Evolutionary conservation across 2,113 vertebrate genomes (phyloP).

Genomic region (Pachycephala philippinensis): DNA sequence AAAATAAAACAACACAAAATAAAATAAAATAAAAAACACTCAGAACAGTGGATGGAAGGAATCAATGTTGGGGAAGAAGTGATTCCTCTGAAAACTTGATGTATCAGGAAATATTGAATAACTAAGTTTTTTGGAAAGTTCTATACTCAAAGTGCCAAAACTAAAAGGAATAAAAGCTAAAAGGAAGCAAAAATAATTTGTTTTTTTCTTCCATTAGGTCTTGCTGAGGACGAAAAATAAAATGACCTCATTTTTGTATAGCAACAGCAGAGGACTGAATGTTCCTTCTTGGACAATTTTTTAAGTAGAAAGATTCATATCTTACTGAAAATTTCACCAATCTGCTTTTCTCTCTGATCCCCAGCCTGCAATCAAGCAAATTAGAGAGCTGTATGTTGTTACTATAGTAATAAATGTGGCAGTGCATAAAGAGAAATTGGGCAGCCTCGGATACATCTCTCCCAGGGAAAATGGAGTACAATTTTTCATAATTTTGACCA

Average conservation of each 20-base stretch:
- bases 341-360: conserved; percentile 16
- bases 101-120: not conserved
- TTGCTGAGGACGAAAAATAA: not conserved
- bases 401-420: conserved; percentile 65
- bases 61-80: not conserved
- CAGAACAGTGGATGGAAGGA: accelerated
- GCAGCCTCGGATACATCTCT: not conserved
- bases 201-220: not conserved
- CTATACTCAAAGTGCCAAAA: not conserved
- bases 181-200: not conserved
- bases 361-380: conserved; percentile 51
- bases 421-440: conserved; percentile 35
- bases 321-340: conserved; percentile 15
- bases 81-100: not conserved
- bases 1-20: not conserved
- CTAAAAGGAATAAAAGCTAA: not conserved
- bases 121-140: not conserved
- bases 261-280: not conserved
- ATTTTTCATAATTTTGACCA: conserved; percentile 55
- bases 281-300: not conserved
- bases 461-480: conserved; percentile 37
- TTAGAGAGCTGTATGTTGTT: conserved; percentile 57
- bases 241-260: not conserved
- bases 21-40: not conserved
- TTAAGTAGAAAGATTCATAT: conserved; percentile 30